Evolutionary conservation across 2,113 vertebrate species (phyloP), one percentile per base, ranked within the genome.

Genomic region (Osmerus eperlanus): DNA sequence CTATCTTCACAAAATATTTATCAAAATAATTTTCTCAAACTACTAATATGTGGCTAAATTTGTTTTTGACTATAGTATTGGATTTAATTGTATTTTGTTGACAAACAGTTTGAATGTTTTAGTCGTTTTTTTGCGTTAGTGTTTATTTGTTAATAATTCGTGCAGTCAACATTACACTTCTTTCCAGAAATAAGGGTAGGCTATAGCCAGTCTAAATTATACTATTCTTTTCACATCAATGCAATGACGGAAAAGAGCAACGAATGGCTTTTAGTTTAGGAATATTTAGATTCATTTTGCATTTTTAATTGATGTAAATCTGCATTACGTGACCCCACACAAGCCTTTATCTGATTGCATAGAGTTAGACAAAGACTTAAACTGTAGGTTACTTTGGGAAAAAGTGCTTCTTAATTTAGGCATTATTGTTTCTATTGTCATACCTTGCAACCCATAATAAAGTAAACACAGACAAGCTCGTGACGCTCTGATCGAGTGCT

Each of bases 401-500:
- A 47, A 47, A 47, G 41, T 12, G 41, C 41, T 47, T 47, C 41
- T 12, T 47, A 11, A 47, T 47, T 9, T 47, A 47, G 41, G 41
- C 29, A 58, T 36, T 32, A 36, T 28, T 52, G 18, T 55, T 11
- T 68, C 91, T 93, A 93, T 91, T 93, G 90, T 86, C 90, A 91
- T 90, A 90, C 89, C 90, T 91, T 91, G 90, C 91, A 92, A 89
- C 63, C 92, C 91, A 92, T 91, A 91, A 90, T 85, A 32, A 60
- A 52, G 54, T 54, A 78, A 72, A 91, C 28, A 29, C 62, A 9
- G 14, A 18, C 4, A 59, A 59, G 16, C 56, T 59, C 56, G 16
- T 18, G 56, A 12, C 58, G 58, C 21, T 11, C 9, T 21, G 52
- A 65, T 15, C 32, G 41, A 47, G 41, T 11, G 41, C 41, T 28